Evolutionary conservation across 2,113 vertebrate species (phyloP), one percentile per base, ranked within the genome.

Genomic region (Eurystomus gularis): DNA sequence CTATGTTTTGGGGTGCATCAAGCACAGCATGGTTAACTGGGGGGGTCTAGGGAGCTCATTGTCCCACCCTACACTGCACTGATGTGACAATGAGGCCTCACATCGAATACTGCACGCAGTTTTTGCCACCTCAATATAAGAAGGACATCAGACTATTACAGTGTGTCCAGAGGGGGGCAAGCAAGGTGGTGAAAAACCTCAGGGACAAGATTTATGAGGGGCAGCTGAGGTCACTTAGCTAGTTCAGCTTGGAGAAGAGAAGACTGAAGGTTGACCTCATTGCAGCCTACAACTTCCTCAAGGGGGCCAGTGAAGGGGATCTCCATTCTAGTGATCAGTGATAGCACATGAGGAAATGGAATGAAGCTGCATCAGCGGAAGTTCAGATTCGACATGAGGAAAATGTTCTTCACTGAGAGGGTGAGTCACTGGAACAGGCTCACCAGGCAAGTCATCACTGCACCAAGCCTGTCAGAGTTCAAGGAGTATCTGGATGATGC

Each of bases 401-500:
- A n/a, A n/a, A n/a, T n/a, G n/a, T n/a, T n/a, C n/a, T n/a, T n/a
- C n/a, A n/a, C n/a, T n/a, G n/a, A n/a, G n/a, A n/a, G n/a, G n/a
- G n/a, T n/a, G n/a, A n/a, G n/a, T n/a, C n/a, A n/a, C n/a, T n/a
- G n/a, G n/a, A n/a, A n/a, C n/a, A n/a, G 42, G 42, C 42, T 15
- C n/a, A n/a, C n/a, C n/a, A n/a, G n/a, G n/a, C n/a, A n/a, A n/a
- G n/a, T n/a, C n/a, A n/a, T n/a, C n/a, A n/a, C n/a, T n/a, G n/a
- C n/a, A n/a, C n/a, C n/a, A n/a, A n/a, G n/a, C n/a, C n/a, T n/a
- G n/a, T n/a, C n/a, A n/a, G n/a, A n/a, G n/a, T n/a, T n/a, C n/a
- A n/a, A n/a, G n/a, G n/a, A n/a, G n/a, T 19, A 49, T 42, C 40
- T 37, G 35, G 26, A 37, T 0, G 1, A 25, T 7, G 7, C 8